A percentile compares a stretch with the other conserved stretches of the same genome.
These are phyloP conservation scores for Rhabditophanes sp. DNA, from an alignment of 2,888 invertebrate species.

Conservation along the genomic window DNA sequence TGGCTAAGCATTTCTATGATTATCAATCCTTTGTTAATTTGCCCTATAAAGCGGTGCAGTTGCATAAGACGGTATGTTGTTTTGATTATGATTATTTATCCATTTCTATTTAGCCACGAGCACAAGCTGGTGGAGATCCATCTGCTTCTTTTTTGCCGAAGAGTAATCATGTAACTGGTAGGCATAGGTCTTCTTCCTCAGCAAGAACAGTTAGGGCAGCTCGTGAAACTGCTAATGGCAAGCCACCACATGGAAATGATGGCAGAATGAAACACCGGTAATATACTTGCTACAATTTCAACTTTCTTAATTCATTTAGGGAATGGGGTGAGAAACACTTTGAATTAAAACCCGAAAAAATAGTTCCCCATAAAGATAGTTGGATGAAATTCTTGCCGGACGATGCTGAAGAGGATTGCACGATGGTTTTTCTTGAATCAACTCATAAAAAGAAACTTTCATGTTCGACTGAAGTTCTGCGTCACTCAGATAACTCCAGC, in stretches of 20 bases:
- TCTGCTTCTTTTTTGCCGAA: slow-evolving; percentile 41
- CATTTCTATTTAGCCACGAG: slow-evolving; percentile 24
- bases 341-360: slow-evolving; percentile 39
- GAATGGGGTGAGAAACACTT: slow-evolving; percentile 39
- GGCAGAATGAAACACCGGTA: slow-evolving; percentile 40
- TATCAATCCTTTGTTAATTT: slow-evolving; percentile 42
- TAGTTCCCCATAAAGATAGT: slow-evolving; percentile 38
- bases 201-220: slow-evolving; percentile 27
- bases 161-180: slow-evolving; percentile 25
- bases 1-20: slow-evolving; percentile 43
- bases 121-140: slow-evolving; percentile 38
- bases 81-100: slow-evolving; percentile 4
- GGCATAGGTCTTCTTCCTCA: slow-evolving; percentile 37
- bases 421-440: too few species aligned
- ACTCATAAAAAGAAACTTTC: slow-evolving; percentile 1
- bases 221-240: slow-evolving; percentile 13
- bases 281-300: too few species aligned
- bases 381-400: slow-evolving; percentile 27
- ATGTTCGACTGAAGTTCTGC: not conserved
- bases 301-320: too few species aligned
- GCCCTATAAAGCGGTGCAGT: slow-evolving; percentile 41
- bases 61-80: slow-evolving; percentile 35
- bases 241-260: slow-evolving; percentile 29
- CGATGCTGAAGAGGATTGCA: slow-evolving; percentile 8
- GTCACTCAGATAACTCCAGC: not conserved